A percentile compares a stretch with the other conserved stretches of the same genome.
Evolutionary conservation across 2,113 vertebrate genomes (phyloP).

Genomic region (Oophaga pumilio): DNA sequence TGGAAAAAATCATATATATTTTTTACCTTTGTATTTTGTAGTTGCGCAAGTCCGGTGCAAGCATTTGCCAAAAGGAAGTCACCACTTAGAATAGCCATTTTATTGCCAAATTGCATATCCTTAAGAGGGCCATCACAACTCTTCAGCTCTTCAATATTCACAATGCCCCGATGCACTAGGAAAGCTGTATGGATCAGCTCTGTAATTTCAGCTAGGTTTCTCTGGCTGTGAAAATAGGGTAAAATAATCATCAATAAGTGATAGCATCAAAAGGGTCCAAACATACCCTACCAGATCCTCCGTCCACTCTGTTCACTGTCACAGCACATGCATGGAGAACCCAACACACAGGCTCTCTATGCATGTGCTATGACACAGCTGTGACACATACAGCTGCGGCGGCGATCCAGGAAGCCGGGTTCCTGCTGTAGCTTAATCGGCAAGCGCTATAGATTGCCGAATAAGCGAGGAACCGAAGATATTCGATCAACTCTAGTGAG

Average conservation of each 20-base stretch:
- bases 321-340: too few species aligned
- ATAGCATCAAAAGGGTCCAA: background rate
- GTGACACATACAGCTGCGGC: too few species aligned
- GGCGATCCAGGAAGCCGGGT: too few species aligned
- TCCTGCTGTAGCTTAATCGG: too few species aligned
- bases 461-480: too few species aligned
- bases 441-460: too few species aligned
- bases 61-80: slow-evolving; percentile 96
- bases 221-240: slow-evolving; percentile 78
- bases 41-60: slow-evolving; percentile 87
- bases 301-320: too few species aligned
- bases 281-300: too few species aligned
- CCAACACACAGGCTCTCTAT: too few species aligned
- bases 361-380: too few species aligned
- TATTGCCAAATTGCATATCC: slow-evolving; percentile 98
- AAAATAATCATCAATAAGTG: background rate
- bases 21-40: slow-evolving; percentile 93
- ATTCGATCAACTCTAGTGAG: too few species aligned
- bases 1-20: background rate
- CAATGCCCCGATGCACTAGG: slow-evolving; percentile 94
- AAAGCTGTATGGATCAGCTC: slow-evolving; percentile 97
- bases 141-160: slow-evolving; percentile 88
- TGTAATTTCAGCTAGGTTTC: slow-evolving; percentile 94
- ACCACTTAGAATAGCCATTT: slow-evolving; percentile 95
- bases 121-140: slow-evolving; percentile 88